Percentiles rank a stretch among this genome's conserved stretches.
phyloP scores from a whole-genome alignment of 2,113 vertebrate species.

The Hipposideros armiger region DNA sequence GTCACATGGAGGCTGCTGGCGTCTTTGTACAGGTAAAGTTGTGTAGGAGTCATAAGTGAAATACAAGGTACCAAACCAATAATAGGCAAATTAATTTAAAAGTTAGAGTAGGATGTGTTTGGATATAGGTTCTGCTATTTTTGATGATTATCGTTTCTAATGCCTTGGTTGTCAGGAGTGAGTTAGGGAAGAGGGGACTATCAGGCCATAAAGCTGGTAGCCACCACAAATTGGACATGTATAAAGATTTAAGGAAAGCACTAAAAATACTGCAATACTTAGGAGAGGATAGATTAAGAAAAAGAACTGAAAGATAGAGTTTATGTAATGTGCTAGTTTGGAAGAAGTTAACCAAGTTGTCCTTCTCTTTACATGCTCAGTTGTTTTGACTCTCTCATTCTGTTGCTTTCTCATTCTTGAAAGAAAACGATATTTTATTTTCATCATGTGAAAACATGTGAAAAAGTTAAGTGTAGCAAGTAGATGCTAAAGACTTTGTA shows the following conservation, averaged over 20 bases:
- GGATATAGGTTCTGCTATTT: constrained; percentile 29
- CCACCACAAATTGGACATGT: neutral
- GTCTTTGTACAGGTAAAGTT: constrained; percentile 94
- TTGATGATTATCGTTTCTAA: constrained; percentile 8
- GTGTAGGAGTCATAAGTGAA: constrained; percentile 1
- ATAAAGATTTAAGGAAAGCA: constrained; percentile 6
- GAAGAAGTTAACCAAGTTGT: constrained; percentile 31
- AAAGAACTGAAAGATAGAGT: neutral
- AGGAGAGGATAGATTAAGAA: neutral
- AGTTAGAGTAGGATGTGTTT: neutral
- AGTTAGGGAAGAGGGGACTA: neutral
- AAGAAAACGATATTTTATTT: constrained; percentile 30
- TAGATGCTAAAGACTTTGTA: neutral
- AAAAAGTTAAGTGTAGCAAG: neutral
- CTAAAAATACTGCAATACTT: constrained; percentile 10
- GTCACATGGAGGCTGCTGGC: constrained; percentile 96
- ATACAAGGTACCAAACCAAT: neutral
- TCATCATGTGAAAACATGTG: neutral
- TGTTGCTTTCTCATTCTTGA: constrained; percentile 29
- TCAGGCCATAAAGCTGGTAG: neutral
- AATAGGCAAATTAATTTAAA: neutral
- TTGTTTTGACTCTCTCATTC: neutral
- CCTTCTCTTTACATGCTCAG: neutral
- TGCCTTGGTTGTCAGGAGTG: neutral
- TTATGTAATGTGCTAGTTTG: neutral